phyloP scores from a whole-genome alignment of 2,113 vertebrate genomes.

The Lamprologus speciosus region DNA sequence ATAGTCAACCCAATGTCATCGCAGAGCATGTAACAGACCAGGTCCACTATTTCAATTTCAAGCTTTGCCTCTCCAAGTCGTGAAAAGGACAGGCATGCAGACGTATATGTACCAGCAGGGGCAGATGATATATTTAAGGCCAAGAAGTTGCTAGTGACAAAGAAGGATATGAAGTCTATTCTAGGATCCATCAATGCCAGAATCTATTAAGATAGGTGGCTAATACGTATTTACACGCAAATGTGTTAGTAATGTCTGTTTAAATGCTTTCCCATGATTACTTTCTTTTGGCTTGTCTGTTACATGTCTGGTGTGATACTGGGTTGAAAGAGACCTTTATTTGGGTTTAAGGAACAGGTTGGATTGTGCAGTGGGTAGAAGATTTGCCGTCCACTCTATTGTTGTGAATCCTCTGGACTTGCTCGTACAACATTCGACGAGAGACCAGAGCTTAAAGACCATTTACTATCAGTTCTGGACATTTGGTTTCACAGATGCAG shows the following conservation, averaged over 20 bases:
- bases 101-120: background rate
- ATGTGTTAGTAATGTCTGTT: background rate
- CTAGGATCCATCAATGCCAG: background rate
- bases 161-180: background rate
- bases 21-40: background rate
- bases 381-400: background rate
- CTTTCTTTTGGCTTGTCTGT: background rate
- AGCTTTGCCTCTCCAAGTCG: background rate
- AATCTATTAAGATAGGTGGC: background rate
- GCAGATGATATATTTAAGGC: background rate
- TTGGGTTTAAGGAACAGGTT: background rate
- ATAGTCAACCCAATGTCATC: background rate
- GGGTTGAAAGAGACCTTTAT: background rate
- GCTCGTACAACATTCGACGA: background rate
- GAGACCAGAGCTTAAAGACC: background rate
- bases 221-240: background rate
- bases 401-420: background rate
- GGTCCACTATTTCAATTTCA: background rate
- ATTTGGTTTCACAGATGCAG: background rate
- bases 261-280: background rate
- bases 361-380: background rate
- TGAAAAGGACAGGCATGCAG: background rate
- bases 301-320: background rate
- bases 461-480: background rate
- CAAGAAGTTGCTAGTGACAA: background rate